A percentile compares a stretch with the other conserved stretches of the same genome.
Conservation (phyloP, 2,797 vertebrate genomes). For the Paguma larvata region DNA sequence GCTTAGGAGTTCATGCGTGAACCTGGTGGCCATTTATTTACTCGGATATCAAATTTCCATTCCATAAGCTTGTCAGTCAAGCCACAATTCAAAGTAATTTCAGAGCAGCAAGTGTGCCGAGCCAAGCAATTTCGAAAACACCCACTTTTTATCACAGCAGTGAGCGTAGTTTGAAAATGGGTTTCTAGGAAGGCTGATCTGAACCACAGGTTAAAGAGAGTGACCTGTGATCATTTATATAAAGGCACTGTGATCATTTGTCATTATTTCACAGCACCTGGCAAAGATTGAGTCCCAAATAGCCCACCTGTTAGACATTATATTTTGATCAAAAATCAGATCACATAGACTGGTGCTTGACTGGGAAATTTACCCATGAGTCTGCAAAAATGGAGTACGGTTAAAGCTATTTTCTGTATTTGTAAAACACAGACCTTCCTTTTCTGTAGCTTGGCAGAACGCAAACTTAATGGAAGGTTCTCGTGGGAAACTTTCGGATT, state of each 20-base stretch:
- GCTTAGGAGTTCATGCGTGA: not conserved
- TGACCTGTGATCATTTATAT: slow-evolving; percentile 59
- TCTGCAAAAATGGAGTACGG: slow-evolving; percentile 49
- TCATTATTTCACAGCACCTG: slow-evolving; percentile 74
- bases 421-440: slow-evolving; percentile 55
- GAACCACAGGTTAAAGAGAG: slow-evolving; percentile 24
- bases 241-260: slow-evolving; percentile 58
- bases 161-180: slow-evolving; percentile 60
- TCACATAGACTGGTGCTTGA: slow-evolving; percentile 48
- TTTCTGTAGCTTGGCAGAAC: slow-evolving; percentile 62
- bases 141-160: slow-evolving; percentile 30
- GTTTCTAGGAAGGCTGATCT: slow-evolving; percentile 43
- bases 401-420: slow-evolving; percentile 70
- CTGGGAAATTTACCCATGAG: slow-evolving; percentile 71
- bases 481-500: slow-evolving; percentile 75
- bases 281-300: slow-evolving; percentile 70
- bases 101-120: slow-evolving; percentile 53
- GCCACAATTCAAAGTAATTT: slow-evolving; percentile 65
- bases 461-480: slow-evolving; percentile 63
- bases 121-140: slow-evolving; percentile 63
- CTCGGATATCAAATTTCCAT: slow-evolving; percentile 12
- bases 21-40: slow-evolving; percentile 40
- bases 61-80: slow-evolving; percentile 70
- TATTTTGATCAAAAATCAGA: slow-evolving; percentile 77
- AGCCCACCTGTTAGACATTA: slow-evolving; percentile 77